Evolutionary conservation across 1,140 invertebrate genomes (phyloP), one percentile per base, ranked within the genome.

Genomic region (Philaenus spumarius): DNA sequence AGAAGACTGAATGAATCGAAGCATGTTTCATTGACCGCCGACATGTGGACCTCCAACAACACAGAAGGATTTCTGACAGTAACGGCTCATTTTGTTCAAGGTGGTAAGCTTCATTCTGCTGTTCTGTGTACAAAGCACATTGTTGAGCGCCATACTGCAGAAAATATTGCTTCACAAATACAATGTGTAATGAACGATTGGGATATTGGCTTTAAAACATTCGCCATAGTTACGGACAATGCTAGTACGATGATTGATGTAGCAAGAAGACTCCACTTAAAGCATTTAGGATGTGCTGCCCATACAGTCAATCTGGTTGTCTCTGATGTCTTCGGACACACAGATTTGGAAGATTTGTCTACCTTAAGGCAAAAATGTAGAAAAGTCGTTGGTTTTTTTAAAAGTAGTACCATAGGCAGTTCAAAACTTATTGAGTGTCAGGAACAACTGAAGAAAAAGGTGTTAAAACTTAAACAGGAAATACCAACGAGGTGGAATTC

Each of bases 311-410:
- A 56, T 23, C 22, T 56, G 14, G 54, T 26, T 23, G 42, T 46
- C 2, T 9, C 11, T n/a, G 54, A 46, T 46, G 54, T 43, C 5
- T 45, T 56, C 17, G 30, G 26, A 11, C 7, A 24, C 37, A 7
- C 23, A 3, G 11, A 56, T 7, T 15, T 46, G 9, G 15, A 42
- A 30, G 17, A 24, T 24, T 30, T 46, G 19, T 20, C 2, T 2
- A 7, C 2, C 11, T 56, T 46, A 24, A 2, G 17, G 20, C 3
- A 23, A 2, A 56, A 56, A 17, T 56, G 54, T 26, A 45, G 24
- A 46, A 46, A 19, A 43, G 24, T 56, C 26, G 54, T 56, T 15
- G n/a, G 6, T 3, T 56, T 46, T 46, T 56, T 56, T 20, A 46
- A 46, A 26, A 56, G 15, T 23, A 56, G 54, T 30, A 43, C 54